Evolutionary conservation across 2,888 invertebrate genomes (phyloP), one percentile per base, ranked within the genome.

Genomic region (Drosophila ustulata): DNA sequence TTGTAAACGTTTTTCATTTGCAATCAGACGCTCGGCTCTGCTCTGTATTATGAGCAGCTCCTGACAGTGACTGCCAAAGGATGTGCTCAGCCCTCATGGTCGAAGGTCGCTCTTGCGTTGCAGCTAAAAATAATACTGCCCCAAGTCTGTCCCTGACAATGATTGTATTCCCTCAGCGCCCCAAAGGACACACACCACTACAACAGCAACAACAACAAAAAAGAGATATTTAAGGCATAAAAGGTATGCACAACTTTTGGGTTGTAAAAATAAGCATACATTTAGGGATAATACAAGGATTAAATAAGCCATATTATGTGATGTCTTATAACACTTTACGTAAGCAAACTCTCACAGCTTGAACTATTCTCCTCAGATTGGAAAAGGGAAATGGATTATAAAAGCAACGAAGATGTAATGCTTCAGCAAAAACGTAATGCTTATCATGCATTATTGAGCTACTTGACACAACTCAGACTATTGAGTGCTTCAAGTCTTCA

Each of bases 61-160:
- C 65, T 55, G 64, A 51, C 52, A 58, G 43, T 53, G 66, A 46
- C 66, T 66, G 75, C 61, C 72, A 75, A 68, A 67, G 76, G 75
- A 76, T 73, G 61, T 70, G 69, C 65, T 67, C 66, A 67, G 61
- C 68, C 65, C 65, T 67, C 66, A 67, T 46, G 72, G 52, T 37
- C 73, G 77, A 79, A 79, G 79, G 79, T 79, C 75, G 76, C 52
- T 45, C 55, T 57, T 30, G 52, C 39, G 66, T 68, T 72, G 58
- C 72, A 50, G 65, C 67, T 75, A 59, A 75, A 67, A 71, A 75
- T 67, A 75, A 62, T 41, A 41, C 37, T 50, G 46, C 45, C 51
- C 43, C n/a, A 45, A 51, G 25, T 45, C 56, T 59, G 75, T 41
- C 75, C 75, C 75, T 75, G 76, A 71, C 73, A 71, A 63, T 66